phyloP scores from a whole-genome alignment of 1,140 invertebrate species.

The Ctenoplectra terminalis region DNA sequence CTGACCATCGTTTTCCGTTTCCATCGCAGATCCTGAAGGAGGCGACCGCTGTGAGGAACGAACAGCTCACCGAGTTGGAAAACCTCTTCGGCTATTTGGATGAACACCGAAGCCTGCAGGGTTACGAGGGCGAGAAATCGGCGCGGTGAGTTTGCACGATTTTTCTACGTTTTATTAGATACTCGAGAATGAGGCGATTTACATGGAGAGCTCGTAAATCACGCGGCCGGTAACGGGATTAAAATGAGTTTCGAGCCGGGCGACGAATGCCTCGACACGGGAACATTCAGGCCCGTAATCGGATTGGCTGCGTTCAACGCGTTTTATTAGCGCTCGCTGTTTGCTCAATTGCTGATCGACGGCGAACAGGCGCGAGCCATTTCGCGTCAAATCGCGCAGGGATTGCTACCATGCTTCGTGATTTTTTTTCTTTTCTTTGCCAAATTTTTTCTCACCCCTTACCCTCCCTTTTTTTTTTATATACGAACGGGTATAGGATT shows the following conservation, averaged over 20 bases:
- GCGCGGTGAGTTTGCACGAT: slow-evolving; percentile 76
- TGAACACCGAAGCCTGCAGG: slow-evolving; percentile 82
- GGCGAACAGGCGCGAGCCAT: slow-evolving; percentile 12
- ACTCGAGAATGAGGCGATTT: slow-evolving; percentile 5
- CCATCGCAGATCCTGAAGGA: slow-evolving; percentile 77
- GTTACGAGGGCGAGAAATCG: slow-evolving; percentile 80
- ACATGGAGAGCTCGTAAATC: slow-evolving; percentile 40
- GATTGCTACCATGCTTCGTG: neutral
- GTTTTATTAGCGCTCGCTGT: slow-evolving; percentile 35
- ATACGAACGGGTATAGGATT: neutral
- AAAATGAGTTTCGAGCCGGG: slow-evolving; percentile 34
- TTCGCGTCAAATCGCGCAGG: slow-evolving; percentile 14
- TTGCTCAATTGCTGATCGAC: slow-evolving; percentile 23
- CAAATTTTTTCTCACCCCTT: neutral
- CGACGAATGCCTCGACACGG: slow-evolving; percentile 14
- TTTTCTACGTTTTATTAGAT: slow-evolving; percentile 38
- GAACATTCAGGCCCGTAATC: slow-evolving; percentile 31
- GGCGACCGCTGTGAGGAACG: slow-evolving; percentile 81
- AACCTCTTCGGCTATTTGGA: slow-evolving; percentile 86
- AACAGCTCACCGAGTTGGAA: slow-evolving; percentile 86
- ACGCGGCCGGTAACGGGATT: slow-evolving; percentile 29
- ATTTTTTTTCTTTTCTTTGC: neutral
- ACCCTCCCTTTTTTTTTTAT: no score
- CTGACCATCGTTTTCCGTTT: neutral
- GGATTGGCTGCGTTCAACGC: slow-evolving; percentile 32